phyloP scores from a whole-genome alignment of 2,797 vertebrate genomes.

The Spea hammondii region DNA sequence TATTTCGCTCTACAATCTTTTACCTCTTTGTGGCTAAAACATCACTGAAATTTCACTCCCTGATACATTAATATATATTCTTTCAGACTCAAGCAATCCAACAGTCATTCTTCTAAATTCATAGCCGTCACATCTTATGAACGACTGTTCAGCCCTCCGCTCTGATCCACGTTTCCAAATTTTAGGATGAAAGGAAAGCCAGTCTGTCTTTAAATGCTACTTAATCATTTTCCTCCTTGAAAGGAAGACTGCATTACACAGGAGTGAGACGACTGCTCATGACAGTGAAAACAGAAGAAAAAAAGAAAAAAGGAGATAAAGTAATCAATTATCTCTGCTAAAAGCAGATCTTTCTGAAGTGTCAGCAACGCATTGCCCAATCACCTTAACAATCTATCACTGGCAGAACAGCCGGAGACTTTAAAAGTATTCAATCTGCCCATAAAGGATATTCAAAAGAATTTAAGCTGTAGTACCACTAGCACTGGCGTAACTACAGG shows the following conservation, averaged over 20 bases:
- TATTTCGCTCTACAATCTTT: too few species aligned
- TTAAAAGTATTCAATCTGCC: too few species aligned
- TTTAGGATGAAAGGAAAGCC: conserved; percentile 5
- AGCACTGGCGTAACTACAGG: too few species aligned
- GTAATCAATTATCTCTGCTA: conserved; percentile 29
- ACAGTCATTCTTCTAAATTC: background rate
- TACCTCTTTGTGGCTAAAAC: too few species aligned
- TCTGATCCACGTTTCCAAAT: conserved; percentile 10
- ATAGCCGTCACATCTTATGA: background rate
- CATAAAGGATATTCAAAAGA: too few species aligned
- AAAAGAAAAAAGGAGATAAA: conserved; percentile 12
- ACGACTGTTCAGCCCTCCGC: background rate
- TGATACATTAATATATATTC: background rate
- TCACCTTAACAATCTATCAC: conserved; percentile 1
- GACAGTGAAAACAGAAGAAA: conserved; percentile 3
- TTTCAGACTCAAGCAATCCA: background rate
- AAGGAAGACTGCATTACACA: conserved; percentile 2
- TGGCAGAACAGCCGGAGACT: background rate
- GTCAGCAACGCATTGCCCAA: conserved; percentile 12
- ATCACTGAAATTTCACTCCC: too few species aligned
- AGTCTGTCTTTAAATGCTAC: background rate
- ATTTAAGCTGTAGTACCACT: too few species aligned
- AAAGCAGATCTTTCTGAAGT: background rate
- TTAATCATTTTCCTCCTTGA: conserved; percentile 1
- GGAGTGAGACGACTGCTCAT: background rate